Base-by-base conservation (phyloP, 2,113 vertebrate species). In the Vireo altiloquus region DNA sequence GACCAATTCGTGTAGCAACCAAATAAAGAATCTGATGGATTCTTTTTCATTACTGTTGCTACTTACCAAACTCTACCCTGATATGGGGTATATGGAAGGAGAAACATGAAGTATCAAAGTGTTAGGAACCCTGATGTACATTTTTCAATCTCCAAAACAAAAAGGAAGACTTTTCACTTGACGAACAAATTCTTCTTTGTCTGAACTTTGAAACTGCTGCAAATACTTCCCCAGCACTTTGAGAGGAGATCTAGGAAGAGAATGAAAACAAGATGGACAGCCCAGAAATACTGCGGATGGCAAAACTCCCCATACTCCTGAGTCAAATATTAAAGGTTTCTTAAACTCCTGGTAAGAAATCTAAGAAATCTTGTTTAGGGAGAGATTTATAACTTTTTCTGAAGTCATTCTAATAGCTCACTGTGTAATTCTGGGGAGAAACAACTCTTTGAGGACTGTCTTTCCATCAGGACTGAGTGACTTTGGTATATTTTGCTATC, bases 41-140 rank as follows among this genome's bases (percentile, higher is more conserved):
- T 37, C 6, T 52, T 56, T 74, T 19, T 52, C 18, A 50, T 86
- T 88, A 63, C 2, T 71, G 7, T 71, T 76, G 7, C 4, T 40
- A 5, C 39, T 87, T 65, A 61, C 3, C 40, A 93, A 56, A 35
- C 56, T 17, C 16, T 10, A 74, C 13, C 10, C 24, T 11, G 20
- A 40, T 11, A 33, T 24, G 3, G 10, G 3, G 8, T 13, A 47
- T 5, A 3, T 1, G 12, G 2, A 21, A 56, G 21, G n/a, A 47
- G 24, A 39, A 72, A 9, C 3, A 28, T 10, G 16, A 79, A 69
- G 5, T 19, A 3, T n/a, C 21, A 56, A 54, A 64, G 3, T 16
- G 4, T 23, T 77, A 35, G 19, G 7, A 13, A 72, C 81, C 40
- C 10, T 44, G 17, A n/a, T 69, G 22, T 16, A 40, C 8, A 9